Evolutionary conservation across 2,113 vertebrate species (phyloP), one percentile per base, ranked within the genome.

Genomic region (Gambusia affinis): DNA sequence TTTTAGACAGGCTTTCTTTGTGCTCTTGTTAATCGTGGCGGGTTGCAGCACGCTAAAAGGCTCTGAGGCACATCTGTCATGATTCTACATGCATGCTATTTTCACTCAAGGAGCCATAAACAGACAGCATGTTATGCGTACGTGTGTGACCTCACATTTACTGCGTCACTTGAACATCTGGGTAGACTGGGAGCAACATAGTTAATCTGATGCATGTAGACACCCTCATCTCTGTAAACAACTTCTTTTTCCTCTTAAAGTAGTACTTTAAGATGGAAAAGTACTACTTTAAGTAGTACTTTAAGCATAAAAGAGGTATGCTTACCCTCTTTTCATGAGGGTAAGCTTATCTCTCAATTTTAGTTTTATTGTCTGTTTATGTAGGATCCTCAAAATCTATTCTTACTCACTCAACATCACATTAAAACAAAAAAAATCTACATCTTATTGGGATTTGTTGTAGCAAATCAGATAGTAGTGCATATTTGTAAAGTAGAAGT

Each of bases 31-130:
- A 62, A 39, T 65, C 64, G 51, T 35, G 72, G 76, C 93, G 93
- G 85, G 91, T 90, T 83, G 28, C 4, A 78, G 86, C 93, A 87
- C 60, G 88, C 79, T 69, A 30, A 79, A 70, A 39, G 28, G 35
- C 81, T 77, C 61, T 3, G 4, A 85, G 81, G 60, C 10, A 28
- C 63, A 60, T 51, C 76, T 64, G 76, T 87, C 85, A 87, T 71
- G 66, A 79, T 64, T 71, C 76, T 71, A 61, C 76, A 75, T 83
- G 83, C 64, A 37, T 84, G 79, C 79, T 81, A 57, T 87, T 86
- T 83, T 67, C 60, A 73, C 76, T 76, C 30, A n/a, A 61, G 77
- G 67, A 73, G 61, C 80, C 78, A 42, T 81, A 44, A 64, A 77
- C 54, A 82, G 74, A 64, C 74, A 31, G 74, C 73, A 44, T 83